phyloP scores from a whole-genome alignment of 2,888 invertebrate genomes.

The Thera obeliscata region DNA sequence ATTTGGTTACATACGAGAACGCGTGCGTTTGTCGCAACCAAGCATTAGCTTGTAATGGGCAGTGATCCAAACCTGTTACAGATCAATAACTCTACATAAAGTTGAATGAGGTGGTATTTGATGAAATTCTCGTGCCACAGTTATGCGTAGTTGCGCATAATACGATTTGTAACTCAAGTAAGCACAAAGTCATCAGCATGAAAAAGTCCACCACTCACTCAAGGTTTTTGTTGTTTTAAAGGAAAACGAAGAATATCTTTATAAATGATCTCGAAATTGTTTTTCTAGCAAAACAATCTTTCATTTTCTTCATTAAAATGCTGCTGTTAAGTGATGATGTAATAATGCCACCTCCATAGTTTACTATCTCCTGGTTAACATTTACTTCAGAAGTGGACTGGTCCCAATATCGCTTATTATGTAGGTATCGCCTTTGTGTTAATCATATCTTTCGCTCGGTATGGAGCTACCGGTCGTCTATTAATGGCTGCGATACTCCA shows the following conservation, averaged over 20 bases:
- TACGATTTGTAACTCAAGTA: not conserved
- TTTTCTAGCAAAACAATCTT: no score
- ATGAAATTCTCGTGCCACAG: not conserved
- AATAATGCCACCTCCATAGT: slow-evolving; percentile 10
- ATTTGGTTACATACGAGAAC: slow-evolving; percentile 47
- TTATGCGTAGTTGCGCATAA: slow-evolving; percentile 1
- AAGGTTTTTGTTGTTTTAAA: no score
- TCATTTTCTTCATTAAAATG: no score
- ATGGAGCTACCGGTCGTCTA: slow-evolving; percentile 82
- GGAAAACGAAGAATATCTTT: no score
- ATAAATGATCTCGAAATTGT: no score
- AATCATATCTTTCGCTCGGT: slow-evolving; percentile 81
- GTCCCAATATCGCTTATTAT: slow-evolving; percentile 82
- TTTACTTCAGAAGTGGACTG: slow-evolving; percentile 73
- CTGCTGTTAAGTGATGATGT: not conserved
- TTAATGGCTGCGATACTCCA: slow-evolving; percentile 67
- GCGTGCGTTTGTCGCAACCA: slow-evolving; percentile 55
- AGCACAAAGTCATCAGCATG: not conserved
- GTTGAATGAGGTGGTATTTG: not conserved
- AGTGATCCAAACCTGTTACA: slow-evolving; percentile 70
- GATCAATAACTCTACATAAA: slow-evolving; percentile 53
- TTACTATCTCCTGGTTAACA: not conserved
- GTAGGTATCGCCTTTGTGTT: slow-evolving; percentile 76
- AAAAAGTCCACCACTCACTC: no score
- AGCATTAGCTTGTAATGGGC: slow-evolving; percentile 68